Percentiles rank a stretch among this genome's conserved stretches.
These are phyloP conservation scores for Cephalopholis sonnerati DNA, from an alignment of 2,113 vertebrate genomes.

Conservation along the genomic window DNA sequence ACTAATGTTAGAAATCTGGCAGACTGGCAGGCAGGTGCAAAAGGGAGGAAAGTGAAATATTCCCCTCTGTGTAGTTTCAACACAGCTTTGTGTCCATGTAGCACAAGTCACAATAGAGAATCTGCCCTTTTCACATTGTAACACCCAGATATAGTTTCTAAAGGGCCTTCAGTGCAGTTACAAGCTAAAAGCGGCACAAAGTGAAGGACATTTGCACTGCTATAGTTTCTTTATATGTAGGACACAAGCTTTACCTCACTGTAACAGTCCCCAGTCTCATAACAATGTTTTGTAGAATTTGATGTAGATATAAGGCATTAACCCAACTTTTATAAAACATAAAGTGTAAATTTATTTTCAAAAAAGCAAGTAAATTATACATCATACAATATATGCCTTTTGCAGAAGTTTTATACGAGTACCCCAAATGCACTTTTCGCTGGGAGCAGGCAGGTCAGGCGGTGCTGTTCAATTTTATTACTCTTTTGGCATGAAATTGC, in stretches of 20 bases:
- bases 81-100: constrained; percentile 16
- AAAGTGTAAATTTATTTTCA: not conserved
- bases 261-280: not conserved
- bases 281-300: not conserved
- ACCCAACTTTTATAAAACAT: not conserved
- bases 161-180: constrained; percentile 20
- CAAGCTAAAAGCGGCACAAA: constrained; percentile 20
- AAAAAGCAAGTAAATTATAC: not conserved
- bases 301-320: not conserved
- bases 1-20: not conserved
- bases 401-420: constrained; percentile 21
- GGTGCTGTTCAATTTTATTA: constrained; percentile 49
- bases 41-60: not conserved
- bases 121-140: constrained; percentile 44
- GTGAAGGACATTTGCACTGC: constrained; percentile 32
- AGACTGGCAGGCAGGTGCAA: constrained; percentile 8
- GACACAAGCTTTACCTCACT: constrained; percentile 8
- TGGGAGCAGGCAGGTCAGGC: constrained; percentile 30
- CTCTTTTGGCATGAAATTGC: constrained; percentile 68
- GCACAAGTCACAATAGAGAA: constrained; percentile 4
- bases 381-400: not conserved
- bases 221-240: constrained; percentile 30
- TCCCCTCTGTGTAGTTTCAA: constrained; percentile 4
- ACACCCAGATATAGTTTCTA: constrained; percentile 33
- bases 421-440: constrained; percentile 15